Percentiles rank a stretch among this genome's conserved stretches.
Evolutionary conservation across 37 sponge, comb jelly and placozoan species (phyloP).

Genomic region (Spongilla lacustris): DNA sequence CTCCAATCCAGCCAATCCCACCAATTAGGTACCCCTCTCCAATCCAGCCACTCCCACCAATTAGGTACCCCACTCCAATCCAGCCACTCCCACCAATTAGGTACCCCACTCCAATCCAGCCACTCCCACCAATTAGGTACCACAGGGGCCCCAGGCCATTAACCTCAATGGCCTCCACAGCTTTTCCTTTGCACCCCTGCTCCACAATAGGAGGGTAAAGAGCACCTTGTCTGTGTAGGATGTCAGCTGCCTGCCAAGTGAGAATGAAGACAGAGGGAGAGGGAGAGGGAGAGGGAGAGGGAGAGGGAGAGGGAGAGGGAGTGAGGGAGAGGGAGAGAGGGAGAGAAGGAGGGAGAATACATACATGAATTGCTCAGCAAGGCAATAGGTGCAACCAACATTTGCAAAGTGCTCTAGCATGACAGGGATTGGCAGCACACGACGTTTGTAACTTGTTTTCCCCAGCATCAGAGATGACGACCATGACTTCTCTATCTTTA

Average conservation of each 20-base stretch:
- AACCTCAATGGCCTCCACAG: slow-evolving; percentile 66
- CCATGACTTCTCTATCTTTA: slow-evolving; percentile 48
- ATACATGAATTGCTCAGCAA: too few species aligned
- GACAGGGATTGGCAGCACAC: not conserved
- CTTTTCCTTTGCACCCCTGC: slow-evolving; percentile 32
- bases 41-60: too few species aligned
- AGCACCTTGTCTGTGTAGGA: slow-evolving; percentile 44
- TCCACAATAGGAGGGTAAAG: slow-evolving; percentile 48
- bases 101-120: too few species aligned
- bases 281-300: too few species aligned
- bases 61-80: not conserved
- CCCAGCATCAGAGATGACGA: slow-evolving; percentile 56
- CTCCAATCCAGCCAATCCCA: too few species aligned
- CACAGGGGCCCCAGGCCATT: too few species aligned
- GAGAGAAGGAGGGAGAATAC: too few species aligned
- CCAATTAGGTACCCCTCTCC: too few species aligned
- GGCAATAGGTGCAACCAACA: slow-evolving; percentile 12
- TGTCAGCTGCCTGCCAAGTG: slow-evolving; percentile 27
- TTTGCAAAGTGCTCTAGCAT: slow-evolving; percentile 33
- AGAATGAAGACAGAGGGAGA: not conserved
- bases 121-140: not conserved
- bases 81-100: too few species aligned
- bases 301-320: too few species aligned
- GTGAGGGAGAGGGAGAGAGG: too few species aligned
- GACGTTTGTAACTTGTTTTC: slow-evolving; percentile 46